Evolutionary conservation across 2,113 vertebrate species (phyloP), one percentile per base, ranked within the genome.

Genomic region (Micronycteris hirsuta): DNA sequence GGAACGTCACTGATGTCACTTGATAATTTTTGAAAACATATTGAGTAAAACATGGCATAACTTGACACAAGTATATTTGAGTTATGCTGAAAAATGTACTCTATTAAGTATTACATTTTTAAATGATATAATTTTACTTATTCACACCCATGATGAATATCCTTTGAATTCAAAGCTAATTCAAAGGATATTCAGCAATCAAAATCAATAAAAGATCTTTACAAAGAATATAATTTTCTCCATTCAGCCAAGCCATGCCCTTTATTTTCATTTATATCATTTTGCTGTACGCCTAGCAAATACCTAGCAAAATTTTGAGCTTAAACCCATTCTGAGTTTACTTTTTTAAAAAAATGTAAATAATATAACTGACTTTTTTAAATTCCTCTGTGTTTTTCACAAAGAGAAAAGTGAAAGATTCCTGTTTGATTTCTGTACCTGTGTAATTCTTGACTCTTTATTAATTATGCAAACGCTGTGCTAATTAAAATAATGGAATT

Each of bases 351-450:
- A 78, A 81, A 71, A 45, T n/a, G 11, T 74, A 63, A 83, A 81
- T 67, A 85, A 52, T 61, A 33, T 41, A n/a, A 87, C 76, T 38
- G 8, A 56, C 33, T 31, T 41, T 49, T 93, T 93, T 85, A 33
- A 76, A 17, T 80, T 88, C 9, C 13, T 58, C 17, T 85, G 24
- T 86, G 38, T 61, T 74, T 91, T 93, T 12, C 49, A 16, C 1
- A 76, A 91, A 93, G 10, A 19, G 68, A 85, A 89, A 87, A 83
- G 5, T 63, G 20, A 93, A 94, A 93, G 31, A 82, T 80, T 95
- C 8, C 43, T 20, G 8, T 82, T 78, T 92, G 5, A 47, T 41
- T 13, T 86, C 4, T 67, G 2, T 36, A 54, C 7, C 31, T 70
- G 63, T 33, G 33, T 17, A 89, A 22, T 26, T 26, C 14, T 89